These are phyloP conservation scores for Adelognathus sp. DNA, from an alignment of 2,888 invertebrate genomes.

Conservation along the genomic window DNA sequence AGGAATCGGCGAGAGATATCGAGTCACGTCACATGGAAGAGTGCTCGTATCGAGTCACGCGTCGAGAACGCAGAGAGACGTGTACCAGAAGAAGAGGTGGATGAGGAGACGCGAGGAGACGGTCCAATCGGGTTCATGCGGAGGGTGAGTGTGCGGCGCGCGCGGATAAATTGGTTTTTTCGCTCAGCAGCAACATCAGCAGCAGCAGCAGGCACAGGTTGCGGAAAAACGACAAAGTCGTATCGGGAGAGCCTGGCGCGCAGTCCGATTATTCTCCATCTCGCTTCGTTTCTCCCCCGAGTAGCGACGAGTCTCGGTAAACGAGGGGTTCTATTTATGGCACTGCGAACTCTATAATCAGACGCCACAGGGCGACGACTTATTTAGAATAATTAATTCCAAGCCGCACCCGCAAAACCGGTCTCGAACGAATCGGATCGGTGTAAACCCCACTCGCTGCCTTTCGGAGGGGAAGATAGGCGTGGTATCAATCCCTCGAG, in stretches of 20 bases:
- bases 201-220: constrained; percentile 27
- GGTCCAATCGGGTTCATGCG: constrained; percentile 46
- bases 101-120: constrained; percentile 48
- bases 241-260: constrained; percentile 18
- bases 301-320: constrained; percentile 73
- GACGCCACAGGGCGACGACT: constrained; percentile 78
- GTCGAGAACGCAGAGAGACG: constrained; percentile 2
- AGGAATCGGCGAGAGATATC: constrained; percentile 10
- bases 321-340: constrained; percentile 79
- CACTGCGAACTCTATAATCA: constrained; percentile 80
- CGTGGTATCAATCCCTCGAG: constrained; percentile 31
- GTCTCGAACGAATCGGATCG: constrained; percentile 69
- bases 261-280: constrained; percentile 50
- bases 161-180: constrained; percentile 42
- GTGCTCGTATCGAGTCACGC: constrained; percentile 36
- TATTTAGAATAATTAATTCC: constrained; percentile 80
- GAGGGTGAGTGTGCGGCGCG: constrained; percentile 29
- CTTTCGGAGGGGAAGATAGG: constrained; percentile 67
- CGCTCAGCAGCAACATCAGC: constrained; percentile 34
- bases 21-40: constrained; percentile 38
- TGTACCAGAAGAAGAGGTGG: background rate
- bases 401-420: constrained; percentile 72
- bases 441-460: constrained; percentile 61
- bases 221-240: constrained; percentile 15
- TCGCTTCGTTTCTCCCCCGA: constrained; percentile 17